A percentile compares a stretch with the other conserved stretches of the same genome.
These are phyloP conservation scores for Stegastes partitus DNA, from an alignment of 2,113 vertebrate species.

Conservation along the genomic window DNA sequence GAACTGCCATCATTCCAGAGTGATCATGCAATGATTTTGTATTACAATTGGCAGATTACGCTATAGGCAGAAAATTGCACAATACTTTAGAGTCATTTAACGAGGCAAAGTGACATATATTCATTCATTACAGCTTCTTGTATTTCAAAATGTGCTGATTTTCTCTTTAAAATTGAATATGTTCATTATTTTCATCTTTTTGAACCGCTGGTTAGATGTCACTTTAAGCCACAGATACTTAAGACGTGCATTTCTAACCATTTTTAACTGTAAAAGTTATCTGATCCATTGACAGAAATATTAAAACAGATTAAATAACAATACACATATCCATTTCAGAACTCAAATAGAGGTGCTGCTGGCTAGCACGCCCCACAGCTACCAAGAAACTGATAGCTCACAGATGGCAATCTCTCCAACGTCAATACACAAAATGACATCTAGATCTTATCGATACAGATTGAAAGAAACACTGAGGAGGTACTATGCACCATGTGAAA, in stretches of 20 bases:
- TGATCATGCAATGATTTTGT: not conserved
- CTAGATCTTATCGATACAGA: constrained; percentile 25
- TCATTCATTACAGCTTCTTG: no score
- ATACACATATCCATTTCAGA: constrained; percentile 6
- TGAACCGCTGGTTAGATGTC: no score
- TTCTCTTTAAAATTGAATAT: no score
- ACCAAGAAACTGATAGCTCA: constrained; percentile 5
- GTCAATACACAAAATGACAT: constrained; percentile 27
- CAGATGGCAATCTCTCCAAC: constrained; percentile 37
- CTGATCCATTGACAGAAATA: not conserved
- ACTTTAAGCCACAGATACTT: no score
- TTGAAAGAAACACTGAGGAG: not conserved
- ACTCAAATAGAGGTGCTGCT: constrained; percentile 2
- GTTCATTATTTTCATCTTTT: no score
- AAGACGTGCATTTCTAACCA: no score
- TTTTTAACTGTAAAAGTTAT: not conserved
- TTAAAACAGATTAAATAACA: not conserved
- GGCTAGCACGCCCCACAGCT: constrained; percentile 1
- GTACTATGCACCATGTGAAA: constrained; percentile 1
- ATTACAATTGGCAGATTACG: constrained; percentile 1
- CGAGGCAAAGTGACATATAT: no score
- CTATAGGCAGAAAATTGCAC: not conserved
- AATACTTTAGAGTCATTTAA: constrained; percentile 1
- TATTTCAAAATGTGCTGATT: no score
- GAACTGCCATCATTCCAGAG: not conserved